These are phyloP conservation scores for Pantherophis alleghaniensis DNA, from an alignment of 2,797 vertebrate genomes.

Conservation along the genomic window DNA sequence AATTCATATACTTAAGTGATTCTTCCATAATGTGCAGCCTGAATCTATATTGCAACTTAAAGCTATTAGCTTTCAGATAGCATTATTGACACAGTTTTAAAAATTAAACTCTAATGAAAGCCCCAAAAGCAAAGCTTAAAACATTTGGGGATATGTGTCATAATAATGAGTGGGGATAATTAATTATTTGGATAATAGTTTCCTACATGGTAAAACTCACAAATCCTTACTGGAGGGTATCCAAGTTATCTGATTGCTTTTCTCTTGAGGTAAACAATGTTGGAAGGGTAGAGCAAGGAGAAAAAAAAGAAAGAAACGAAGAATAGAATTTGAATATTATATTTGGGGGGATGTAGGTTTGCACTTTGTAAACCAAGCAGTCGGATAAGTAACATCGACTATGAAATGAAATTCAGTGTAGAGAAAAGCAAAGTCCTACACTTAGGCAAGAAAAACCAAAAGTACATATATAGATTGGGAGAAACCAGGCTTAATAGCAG, in stretches of 20 bases:
- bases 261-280: slow-evolving; percentile 50
- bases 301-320: slow-evolving; percentile 34
- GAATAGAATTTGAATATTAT: slow-evolving; percentile 54
- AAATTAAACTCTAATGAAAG: slow-evolving; percentile 31
- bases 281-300: not conserved
- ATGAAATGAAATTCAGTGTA: too few relatives aligned
- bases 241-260: slow-evolving; percentile 44
- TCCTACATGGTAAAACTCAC: slow-evolving; percentile 40
- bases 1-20: not conserved
- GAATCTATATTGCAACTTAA: slow-evolving; percentile 6
- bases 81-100: slow-evolving; percentile 31
- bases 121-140: slow-evolving; percentile 10
- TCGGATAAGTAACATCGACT: too few relatives aligned
- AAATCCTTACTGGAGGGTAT: slow-evolving; percentile 42
- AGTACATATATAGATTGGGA: too few relatives aligned
- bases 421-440: too few relatives aligned
- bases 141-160: slow-evolving; percentile 18
- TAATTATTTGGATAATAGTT: slow-evolving; percentile 55
- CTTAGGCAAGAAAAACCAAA: too few relatives aligned
- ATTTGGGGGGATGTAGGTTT: too few relatives aligned
- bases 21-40: not conserved
- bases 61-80: not conserved
- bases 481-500: too few relatives aligned
- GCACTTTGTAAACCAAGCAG: too few relatives aligned
- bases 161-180: slow-evolving; percentile 30